A percentile compares a stretch with the other conserved stretches of the same genome.
Evolutionary conservation across 2,113 vertebrate species (phyloP).

Genomic region (Vombatus ursinus): DNA sequence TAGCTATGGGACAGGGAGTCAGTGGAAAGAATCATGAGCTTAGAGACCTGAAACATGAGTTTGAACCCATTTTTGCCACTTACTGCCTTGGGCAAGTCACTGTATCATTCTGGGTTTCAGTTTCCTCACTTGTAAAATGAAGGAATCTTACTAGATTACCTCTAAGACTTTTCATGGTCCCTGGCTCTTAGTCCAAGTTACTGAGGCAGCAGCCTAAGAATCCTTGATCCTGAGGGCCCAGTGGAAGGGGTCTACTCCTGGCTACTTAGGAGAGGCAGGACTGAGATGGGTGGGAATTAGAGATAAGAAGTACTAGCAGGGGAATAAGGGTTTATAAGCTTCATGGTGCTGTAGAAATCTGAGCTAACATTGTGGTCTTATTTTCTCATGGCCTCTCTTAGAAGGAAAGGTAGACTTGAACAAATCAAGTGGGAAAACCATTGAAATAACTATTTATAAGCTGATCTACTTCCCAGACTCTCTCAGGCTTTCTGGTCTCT

Average conservation of each 20-base stretch:
- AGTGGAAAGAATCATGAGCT: background rate
- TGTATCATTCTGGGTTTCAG: background rate
- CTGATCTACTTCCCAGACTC: background rate
- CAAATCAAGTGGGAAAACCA: background rate
- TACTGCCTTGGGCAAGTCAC: background rate
- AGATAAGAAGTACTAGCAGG: background rate
- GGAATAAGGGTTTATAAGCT: background rate
- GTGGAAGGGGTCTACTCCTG: background rate
- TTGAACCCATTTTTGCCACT: background rate
- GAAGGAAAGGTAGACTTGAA: background rate
- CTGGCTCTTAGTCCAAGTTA: background rate
- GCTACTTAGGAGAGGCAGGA: background rate
- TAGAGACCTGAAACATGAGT: background rate
- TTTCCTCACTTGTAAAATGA: background rate
- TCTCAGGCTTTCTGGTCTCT: background rate
- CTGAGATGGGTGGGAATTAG: background rate
- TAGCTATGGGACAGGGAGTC: background rate
- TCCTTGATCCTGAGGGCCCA: background rate
- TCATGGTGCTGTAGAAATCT: background rate
- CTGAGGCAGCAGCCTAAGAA: background rate
- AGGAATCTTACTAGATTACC: background rate
- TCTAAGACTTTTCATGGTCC: background rate
- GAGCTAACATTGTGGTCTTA: background rate
- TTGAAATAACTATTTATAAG: background rate
- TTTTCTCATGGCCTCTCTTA: background rate